Evolutionary conservation across 2,888 invertebrate species (phyloP).

Genomic region (Ormyrus rosae): DNA sequence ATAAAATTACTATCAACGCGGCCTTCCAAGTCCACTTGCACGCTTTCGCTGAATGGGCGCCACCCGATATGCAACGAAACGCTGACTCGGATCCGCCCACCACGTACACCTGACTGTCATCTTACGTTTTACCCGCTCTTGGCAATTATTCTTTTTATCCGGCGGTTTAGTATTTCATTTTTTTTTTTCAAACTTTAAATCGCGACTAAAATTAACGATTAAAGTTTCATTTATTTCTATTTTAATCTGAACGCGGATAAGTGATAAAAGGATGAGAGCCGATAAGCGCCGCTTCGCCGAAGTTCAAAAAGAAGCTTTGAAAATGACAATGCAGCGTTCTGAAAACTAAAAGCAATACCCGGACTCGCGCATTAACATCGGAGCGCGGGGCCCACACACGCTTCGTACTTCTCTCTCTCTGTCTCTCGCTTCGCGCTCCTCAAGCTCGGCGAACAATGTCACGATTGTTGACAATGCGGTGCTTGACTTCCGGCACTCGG

Average conservation of each 20-base stretch:
- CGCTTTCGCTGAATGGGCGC: conserved; percentile 72
- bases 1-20: neutral
- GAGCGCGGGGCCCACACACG: conserved; percentile 6
- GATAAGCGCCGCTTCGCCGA: neutral
- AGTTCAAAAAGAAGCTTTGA: neutral
- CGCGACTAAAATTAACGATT: too few relatives aligned
- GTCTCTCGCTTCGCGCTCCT: too few relatives aligned
- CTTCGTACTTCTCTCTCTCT: neutral
- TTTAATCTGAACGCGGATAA: too few relatives aligned
- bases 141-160: too few relatives aligned
- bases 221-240: too few relatives aligned
- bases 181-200: too few relatives aligned
- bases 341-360: conserved; percentile 25
- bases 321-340: neutral
- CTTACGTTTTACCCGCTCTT: neutral
- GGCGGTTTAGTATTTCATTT: too few relatives aligned
- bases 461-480: conserved; percentile 60
- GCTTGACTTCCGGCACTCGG: conserved; percentile 64
- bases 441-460: conserved; percentile 46
- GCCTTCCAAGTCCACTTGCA: conserved; percentile 13
- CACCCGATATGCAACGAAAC: conserved; percentile 64
- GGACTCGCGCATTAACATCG: conserved; percentile 16
- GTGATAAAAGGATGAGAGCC: too few relatives aligned
- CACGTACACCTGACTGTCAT: conserved; percentile 54
- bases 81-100: conserved; percentile 75